phyloP scores from a whole-genome alignment of 2,797 vertebrate species.

The Pipistrellus pipistrellus region DNA sequence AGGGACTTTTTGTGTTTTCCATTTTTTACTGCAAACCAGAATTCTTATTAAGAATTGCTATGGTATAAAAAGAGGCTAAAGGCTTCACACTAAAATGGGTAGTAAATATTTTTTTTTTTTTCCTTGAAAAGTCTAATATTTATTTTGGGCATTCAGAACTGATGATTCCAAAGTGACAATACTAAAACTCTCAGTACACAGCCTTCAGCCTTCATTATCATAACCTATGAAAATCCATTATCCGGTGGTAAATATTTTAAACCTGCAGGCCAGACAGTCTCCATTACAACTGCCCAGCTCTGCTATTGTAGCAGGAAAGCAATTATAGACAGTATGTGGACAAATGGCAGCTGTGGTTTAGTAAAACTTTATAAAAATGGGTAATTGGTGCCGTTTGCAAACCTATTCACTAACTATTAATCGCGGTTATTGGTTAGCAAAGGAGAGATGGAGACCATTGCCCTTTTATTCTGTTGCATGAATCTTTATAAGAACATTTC shows the following conservation, averaged over 20 bases:
- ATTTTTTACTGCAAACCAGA: not conserved
- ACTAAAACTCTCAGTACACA: not conserved
- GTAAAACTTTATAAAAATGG: conserved; percentile 14
- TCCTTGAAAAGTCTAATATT: not conserved
- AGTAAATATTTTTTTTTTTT: not conserved
- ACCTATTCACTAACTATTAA: not conserved
- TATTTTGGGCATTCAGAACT: not conserved
- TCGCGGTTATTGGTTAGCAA: not conserved
- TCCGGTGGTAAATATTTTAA: not conserved
- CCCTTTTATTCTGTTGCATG: not conserved
- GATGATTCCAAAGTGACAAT: not conserved
- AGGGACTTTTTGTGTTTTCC: not conserved
- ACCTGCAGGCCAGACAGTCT: not conserved
- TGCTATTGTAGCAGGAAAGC: not conserved
- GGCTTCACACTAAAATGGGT: not conserved
- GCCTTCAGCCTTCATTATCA: not conserved
- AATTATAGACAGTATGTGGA: not conserved
- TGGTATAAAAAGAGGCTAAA: not conserved
- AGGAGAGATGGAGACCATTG: not conserved
- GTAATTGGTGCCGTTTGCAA: not conserved
- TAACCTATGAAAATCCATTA: not conserved
- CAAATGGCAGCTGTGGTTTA: not conserved
- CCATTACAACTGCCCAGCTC: not conserved
- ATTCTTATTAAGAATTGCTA: conserved; percentile 23
- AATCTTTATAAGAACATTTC: conserved; percentile 30